phyloP scores from a whole-genome alignment of 1,140 invertebrate species.

The Drosophila sulfurigaster region DNA sequence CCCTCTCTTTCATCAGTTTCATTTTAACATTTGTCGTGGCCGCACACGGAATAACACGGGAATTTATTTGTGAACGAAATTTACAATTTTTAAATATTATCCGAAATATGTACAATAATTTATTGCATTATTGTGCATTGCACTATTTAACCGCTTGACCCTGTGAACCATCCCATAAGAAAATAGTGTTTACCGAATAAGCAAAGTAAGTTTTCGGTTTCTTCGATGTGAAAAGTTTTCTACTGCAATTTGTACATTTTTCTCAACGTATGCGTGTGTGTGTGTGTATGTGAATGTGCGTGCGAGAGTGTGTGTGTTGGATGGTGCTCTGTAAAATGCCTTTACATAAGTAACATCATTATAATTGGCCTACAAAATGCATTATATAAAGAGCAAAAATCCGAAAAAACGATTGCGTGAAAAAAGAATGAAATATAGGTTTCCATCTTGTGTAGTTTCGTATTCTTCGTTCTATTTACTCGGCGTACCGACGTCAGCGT shows the following conservation, averaged over 20 bases:
- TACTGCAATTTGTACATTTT: slow-evolving; percentile 79
- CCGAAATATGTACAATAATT: slow-evolving; percentile 72
- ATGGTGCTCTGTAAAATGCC: slow-evolving; percentile 69
- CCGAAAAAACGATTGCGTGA: slow-evolving; percentile 34
- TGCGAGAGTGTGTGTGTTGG: slow-evolving; percentile 32
- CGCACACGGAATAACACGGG: slow-evolving; percentile 54
- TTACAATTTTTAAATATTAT: slow-evolving; percentile 38
- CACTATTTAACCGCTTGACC: slow-evolving; percentile 39
- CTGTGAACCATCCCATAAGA: slow-evolving; percentile 3
- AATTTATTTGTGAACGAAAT: slow-evolving; percentile 36
- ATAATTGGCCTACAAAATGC: slow-evolving; percentile 18
- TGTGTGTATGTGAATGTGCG: slow-evolving; percentile 35
- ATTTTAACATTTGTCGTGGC: slow-evolving; percentile 58
- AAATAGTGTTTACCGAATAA: slow-evolving; percentile 28
- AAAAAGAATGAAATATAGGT: slow-evolving; percentile 51
- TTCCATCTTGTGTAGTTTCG: slow-evolving; percentile 67
- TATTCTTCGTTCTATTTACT: slow-evolving; percentile 75
- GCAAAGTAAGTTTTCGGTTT: slow-evolving; percentile 50
- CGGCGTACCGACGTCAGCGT: slow-evolving; percentile 73
- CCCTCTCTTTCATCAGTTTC: slow-evolving; percentile 55
- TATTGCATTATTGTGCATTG: slow-evolving; percentile 59
- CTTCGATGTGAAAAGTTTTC: slow-evolving; percentile 74
- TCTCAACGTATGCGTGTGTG: slow-evolving; percentile 67
- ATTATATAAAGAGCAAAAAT: slow-evolving; percentile 64
- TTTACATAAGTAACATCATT: slow-evolving; percentile 72